These are phyloP conservation scores for Drosophila nr. fundita DNA, from an alignment of 2,888 invertebrate genomes.

Conservation along the genomic window DNA sequence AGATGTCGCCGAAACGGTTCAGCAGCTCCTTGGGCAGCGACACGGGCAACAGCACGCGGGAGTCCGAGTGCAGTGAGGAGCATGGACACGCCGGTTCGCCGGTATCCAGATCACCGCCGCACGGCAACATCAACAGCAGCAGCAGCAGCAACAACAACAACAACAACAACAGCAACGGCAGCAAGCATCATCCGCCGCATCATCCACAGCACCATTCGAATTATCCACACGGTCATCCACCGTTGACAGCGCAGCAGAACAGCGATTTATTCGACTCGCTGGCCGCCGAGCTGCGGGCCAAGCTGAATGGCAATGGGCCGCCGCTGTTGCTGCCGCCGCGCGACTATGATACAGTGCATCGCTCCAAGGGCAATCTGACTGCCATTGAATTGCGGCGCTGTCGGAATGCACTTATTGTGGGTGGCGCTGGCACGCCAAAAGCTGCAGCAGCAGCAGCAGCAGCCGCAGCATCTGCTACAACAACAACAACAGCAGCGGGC, in stretches of 20 bases:
- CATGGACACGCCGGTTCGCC: constrained; percentile 83
- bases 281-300: constrained; percentile 94
- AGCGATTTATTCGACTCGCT: constrained; percentile 95
- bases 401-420: constrained; percentile 84
- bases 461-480: constrained; percentile 56
- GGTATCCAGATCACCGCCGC: constrained; percentile 81
- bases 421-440: constrained; percentile 77
- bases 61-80: constrained; percentile 90
- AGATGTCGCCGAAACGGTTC: constrained; percentile 86
- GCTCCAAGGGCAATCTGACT: constrained; percentile 89
- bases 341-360: constrained; percentile 96
- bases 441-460: background rate
- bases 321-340: constrained; percentile 96
- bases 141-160: constrained; percentile 10
- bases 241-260: constrained; percentile 85
- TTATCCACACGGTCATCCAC: constrained; percentile 62
- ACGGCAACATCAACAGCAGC: constrained; percentile 24
- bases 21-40: constrained; percentile 92
- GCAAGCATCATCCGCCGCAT: constrained; percentile 40
- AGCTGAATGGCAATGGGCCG: constrained; percentile 88
- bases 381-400: constrained; percentile 88
- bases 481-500: constrained; percentile 85
- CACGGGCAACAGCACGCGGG: constrained; percentile 89
- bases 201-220: constrained; percentile 59
- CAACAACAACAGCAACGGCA: constrained; percentile 19